A percentile compares a stretch with the other conserved stretches of the same genome.
Evolutionary conservation across 92 coral and sea anemone species (phyloP).

Genomic region (Epizoanthus stellaris): DNA sequence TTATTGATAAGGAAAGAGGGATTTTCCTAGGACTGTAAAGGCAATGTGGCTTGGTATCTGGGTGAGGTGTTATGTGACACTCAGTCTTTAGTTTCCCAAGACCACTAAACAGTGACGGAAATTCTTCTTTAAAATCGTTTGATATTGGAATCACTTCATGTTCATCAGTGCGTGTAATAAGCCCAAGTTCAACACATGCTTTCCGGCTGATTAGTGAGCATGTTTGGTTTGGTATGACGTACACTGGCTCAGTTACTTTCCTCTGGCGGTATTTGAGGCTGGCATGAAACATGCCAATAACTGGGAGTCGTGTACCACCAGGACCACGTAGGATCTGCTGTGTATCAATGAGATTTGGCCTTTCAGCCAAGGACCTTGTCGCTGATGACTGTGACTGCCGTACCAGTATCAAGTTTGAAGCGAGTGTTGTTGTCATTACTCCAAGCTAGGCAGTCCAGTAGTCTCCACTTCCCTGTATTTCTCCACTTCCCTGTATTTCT

Average conservation of each 20-base stretch:
- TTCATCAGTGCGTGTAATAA: constrained; percentile 12
- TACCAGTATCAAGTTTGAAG: constrained; percentile 63
- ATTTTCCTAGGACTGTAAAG: constrained; percentile 5
- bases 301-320: constrained; percentile 53
- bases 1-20: not conserved
- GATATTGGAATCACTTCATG: not conserved
- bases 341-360: constrained; percentile 17
- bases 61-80: constrained; percentile 32
- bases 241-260: too few species aligned
- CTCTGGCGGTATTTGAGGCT: not conserved
- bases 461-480: not conserved
- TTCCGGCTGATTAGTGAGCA: constrained; percentile 40
- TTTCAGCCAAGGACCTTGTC: constrained; percentile 53
- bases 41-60: constrained; percentile 41
- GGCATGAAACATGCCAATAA: constrained; percentile 58
- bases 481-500: not conserved
- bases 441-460: constrained; percentile 48
- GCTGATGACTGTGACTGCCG: constrained; percentile 56
- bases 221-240: not conserved
- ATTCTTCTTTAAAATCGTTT: constrained; percentile 43
- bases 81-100: constrained; percentile 29
- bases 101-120: constrained; percentile 31
- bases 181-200: constrained; percentile 56
- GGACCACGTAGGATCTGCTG: constrained; percentile 48
- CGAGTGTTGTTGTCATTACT: constrained; percentile 34